Evolutionary conservation across 2,113 vertebrate genomes (phyloP).

Genomic region (Patagioenas fasciata): DNA sequence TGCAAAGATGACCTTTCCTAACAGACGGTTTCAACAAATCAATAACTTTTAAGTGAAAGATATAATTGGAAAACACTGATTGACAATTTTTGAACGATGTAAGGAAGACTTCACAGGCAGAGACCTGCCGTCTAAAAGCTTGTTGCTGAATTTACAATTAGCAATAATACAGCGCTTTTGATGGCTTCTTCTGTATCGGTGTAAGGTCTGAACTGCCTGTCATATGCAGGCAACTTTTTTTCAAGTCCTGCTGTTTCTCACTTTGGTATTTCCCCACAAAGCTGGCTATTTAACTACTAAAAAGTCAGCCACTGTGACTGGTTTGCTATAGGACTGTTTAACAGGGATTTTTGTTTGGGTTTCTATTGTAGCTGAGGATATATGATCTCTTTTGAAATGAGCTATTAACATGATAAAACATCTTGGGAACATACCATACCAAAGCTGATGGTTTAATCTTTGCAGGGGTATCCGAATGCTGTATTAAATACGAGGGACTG

Average conservation of each 20-base stretch:
- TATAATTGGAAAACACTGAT: constrained; percentile 1
- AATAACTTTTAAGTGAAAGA: constrained; percentile 32
- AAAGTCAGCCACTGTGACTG: background rate
- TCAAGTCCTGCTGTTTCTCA: constrained; percentile 44
- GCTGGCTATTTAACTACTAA: constrained; percentile 11
- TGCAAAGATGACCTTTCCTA: constrained; percentile 42
- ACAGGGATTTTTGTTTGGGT: constrained; percentile 15
- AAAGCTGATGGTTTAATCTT: constrained; percentile 16
- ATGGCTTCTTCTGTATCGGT: background rate
- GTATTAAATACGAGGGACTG: background rate
- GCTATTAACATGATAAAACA: constrained; percentile 49
- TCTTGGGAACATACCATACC: background rate
- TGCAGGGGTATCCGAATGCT: background rate
- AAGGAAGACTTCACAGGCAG: constrained; percentile 5
- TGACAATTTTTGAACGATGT: background rate
- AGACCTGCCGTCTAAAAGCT: background rate
- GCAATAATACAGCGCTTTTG: background rate
- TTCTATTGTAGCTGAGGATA: constrained; percentile 14
- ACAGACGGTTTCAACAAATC: constrained; percentile 45
- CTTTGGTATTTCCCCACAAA: constrained; percentile 35
- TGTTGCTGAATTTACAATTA: constrained; percentile 20
- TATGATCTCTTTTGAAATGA: constrained; percentile 38
- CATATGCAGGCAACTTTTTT: constrained; percentile 5
- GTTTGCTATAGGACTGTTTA: background rate
- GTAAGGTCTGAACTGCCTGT: constrained; percentile 22